Evolutionary conservation across 53 echinoderm and acorn worm genomes (phyloP).

Genomic region (Arbacia lixula): DNA sequence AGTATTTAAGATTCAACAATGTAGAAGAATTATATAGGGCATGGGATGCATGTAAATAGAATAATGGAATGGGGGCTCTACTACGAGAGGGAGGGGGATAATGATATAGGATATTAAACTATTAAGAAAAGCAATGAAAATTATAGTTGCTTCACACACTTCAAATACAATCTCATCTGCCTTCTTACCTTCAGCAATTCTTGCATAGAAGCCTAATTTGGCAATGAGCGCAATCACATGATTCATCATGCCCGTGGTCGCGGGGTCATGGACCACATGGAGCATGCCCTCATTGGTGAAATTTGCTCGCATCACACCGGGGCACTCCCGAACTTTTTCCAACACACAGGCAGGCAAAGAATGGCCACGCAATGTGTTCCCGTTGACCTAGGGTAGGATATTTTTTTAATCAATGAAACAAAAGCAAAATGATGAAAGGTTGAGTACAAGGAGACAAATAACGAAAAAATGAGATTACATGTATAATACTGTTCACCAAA

Average conservation of each 20-base stretch:
- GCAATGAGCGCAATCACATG: conserved; percentile 29
- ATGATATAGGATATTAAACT: no score
- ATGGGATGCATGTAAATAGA: no score
- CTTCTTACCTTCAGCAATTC: conserved; percentile 19
- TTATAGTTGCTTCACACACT: no score
- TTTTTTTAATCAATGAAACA: not conserved
- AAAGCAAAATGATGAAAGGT: not conserved
- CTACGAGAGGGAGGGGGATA: no score
- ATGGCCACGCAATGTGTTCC: conserved; percentile 7
- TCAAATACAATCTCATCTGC: no score
- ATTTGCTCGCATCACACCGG: conserved; percentile 24
- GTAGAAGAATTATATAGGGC: no score
- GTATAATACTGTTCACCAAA: no score
- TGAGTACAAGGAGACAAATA: no score
- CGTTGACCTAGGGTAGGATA: conserved; percentile 9
- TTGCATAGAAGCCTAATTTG: conserved; percentile 19
- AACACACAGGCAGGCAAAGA: conserved; percentile 41
- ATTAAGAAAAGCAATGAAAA: no score
- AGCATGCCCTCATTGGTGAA: conserved; percentile 38
- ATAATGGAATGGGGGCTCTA: no score
- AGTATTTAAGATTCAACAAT: no score
- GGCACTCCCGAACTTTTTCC: conserved; percentile 49
- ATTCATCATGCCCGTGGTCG: not conserved
- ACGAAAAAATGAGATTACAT: no score
- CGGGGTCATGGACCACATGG: conserved; percentile 38